phyloP scores from a whole-genome alignment of 2,888 invertebrate genomes.

The Coenonympha arcania region DNA sequence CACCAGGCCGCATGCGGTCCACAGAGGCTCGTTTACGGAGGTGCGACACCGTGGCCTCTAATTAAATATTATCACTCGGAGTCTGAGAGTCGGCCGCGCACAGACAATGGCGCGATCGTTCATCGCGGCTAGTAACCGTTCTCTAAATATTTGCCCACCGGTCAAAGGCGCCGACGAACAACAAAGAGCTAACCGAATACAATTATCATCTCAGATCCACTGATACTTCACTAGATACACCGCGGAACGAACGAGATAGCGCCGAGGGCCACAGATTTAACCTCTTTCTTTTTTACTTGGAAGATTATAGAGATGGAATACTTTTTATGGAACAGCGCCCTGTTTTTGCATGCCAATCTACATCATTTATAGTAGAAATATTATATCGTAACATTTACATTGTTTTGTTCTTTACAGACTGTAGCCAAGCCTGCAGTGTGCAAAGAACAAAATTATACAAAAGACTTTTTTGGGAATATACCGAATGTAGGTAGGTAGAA shows the following conservation, averaged over 20 bases:
- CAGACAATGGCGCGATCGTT: slow-evolving; percentile 64
- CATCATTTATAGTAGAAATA: no score
- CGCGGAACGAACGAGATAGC: slow-evolving; percentile 12
- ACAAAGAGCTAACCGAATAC: slow-evolving; percentile 42
- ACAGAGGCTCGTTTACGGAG: slow-evolving; percentile 48
- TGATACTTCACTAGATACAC: no score
- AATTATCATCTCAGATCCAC: slow-evolving; percentile 24
- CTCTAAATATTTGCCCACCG: slow-evolving; percentile 63
- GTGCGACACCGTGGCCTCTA: slow-evolving; percentile 66
- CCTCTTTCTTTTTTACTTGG: neutral
- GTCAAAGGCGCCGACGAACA: slow-evolving; percentile 63
- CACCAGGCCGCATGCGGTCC: slow-evolving; percentile 45
- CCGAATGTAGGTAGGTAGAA: neutral
- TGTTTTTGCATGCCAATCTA: neutral
- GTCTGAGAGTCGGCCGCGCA: slow-evolving; percentile 40
- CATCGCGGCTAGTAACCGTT: slow-evolving; percentile 66
- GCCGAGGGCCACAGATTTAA: slow-evolving; percentile 2
- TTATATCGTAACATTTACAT: no score
- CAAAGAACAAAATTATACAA: slow-evolving; percentile 1
- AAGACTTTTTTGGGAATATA: neutral
- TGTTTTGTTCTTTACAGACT: no score
- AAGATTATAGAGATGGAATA: neutral
- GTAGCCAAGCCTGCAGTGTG: no score
- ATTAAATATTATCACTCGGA: slow-evolving; percentile 68
- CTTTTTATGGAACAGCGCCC: neutral